These are phyloP conservation scores for Eupithecia subumbrata DNA, from an alignment of 2,888 invertebrate species.

Conservation along the genomic window DNA sequence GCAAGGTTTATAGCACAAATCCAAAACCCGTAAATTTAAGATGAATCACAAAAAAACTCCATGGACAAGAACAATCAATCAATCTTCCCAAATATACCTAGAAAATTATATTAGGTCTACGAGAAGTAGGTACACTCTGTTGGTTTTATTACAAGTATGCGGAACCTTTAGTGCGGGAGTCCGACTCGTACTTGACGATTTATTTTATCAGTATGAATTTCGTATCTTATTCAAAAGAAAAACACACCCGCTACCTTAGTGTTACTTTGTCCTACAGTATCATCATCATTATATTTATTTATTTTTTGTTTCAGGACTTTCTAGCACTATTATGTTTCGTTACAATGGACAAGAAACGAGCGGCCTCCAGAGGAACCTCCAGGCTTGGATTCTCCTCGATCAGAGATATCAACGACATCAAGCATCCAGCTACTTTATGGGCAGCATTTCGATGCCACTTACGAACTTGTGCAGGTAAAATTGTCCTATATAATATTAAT, in stretches of 20 bases:
- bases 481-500: background rate
- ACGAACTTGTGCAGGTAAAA: background rate
- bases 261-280: background rate
- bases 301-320: background rate
- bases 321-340: background rate
- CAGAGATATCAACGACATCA: background rate
- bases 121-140: no score
- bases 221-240: background rate
- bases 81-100: no score
- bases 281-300: background rate
- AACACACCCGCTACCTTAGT: background rate
- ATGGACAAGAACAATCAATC: no score
- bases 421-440: background rate
- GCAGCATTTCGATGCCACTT: background rate
- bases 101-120: no score
- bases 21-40: no score
- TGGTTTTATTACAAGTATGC: no score
- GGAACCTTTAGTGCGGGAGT: no score
- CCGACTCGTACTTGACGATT: no score
- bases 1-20: no score
- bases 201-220: background rate
- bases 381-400: background rate
- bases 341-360: background rate
- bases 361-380: background rate
- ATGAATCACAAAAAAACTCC: no score